Evolutionary conservation across 2,113 vertebrate genomes (phyloP), one percentile per base, ranked within the genome.

Genomic region (Aegotheles bennettii): DNA sequence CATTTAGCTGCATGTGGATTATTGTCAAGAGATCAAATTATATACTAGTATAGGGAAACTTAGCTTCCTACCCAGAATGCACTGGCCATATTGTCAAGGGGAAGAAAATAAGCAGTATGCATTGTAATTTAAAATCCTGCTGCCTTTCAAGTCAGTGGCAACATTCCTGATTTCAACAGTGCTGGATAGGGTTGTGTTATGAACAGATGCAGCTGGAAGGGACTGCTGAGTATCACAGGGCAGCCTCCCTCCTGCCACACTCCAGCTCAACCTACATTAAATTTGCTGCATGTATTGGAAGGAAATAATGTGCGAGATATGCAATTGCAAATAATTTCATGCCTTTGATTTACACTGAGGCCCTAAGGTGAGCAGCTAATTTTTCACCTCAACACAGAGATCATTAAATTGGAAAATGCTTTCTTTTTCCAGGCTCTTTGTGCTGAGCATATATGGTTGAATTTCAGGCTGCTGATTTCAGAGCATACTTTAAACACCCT

Each of bases 21-120:
- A 78, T 92, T 93, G 93, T 96, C 85, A 80, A 84, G 96, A 93
- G 92, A 96, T 94, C 88, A 94, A 94, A 95, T 96, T 94, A 90
- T 79, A 83, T 92, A 26, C 88, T 60, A 48, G 64, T 71, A 68
- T 75, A 61, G 79, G 89, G 94, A 87, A 94, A 94, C 64, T 80
- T 83, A 83, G 71, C 71, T 74, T 83, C 59, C 84, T 95, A 95
- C 83, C 90, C 94, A 93, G 64, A 93, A 90, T 90, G 77, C 88
- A 56, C 53, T 61, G 50, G 50, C 65, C 42, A 25, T 87, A 87
- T 93, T 95, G 74, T 96, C 88, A 79, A 90, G 88, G 76, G 82
- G 70, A 84, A 80, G 82, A 92, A 93, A 94, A 95, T 69, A 92
- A 89, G 73, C 8, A 11, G 48, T 57, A 82, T 61, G 85, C 76